These are phyloP conservation scores for Apodemus speciosus DNA, from an alignment of 2,113 vertebrate genomes.

Conservation along the genomic window DNA sequence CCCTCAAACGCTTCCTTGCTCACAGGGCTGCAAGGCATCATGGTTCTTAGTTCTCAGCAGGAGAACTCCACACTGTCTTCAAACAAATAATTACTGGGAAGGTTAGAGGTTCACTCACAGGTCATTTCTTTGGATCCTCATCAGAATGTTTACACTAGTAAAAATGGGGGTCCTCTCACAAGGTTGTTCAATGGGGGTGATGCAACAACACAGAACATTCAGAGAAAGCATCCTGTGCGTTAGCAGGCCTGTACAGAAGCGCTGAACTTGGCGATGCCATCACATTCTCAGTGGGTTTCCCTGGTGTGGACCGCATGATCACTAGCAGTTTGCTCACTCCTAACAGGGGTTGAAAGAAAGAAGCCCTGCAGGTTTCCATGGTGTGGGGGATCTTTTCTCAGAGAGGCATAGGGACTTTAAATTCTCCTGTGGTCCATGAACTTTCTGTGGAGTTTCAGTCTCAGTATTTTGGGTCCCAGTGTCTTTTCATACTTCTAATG, in stretches of 20 bases:
- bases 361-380: background rate
- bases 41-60: slow-evolving; percentile 92
- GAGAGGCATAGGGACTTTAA: background rate
- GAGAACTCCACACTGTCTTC: slow-evolving; percentile 99
- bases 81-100: slow-evolving; percentile 99
- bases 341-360: slow-evolving; percentile 44
- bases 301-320: slow-evolving; percentile 62
- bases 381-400: slow-evolving; percentile 2
- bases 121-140: slow-evolving; percentile 97
- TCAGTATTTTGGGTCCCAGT: slow-evolving; percentile 57
- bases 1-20: slow-evolving; percentile 82
- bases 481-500: slow-evolving; percentile 56
- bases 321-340: slow-evolving; percentile 55
- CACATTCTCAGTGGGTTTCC: slow-evolving; percentile 55
- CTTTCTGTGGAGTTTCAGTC: slow-evolving; percentile 57
- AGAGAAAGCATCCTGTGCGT: slow-evolving; percentile 79
- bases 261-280: slow-evolving; percentile 68
- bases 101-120: slow-evolving; percentile 96
- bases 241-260: slow-evolving; percentile 70
- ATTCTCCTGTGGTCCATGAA: slow-evolving; percentile 31
- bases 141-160: slow-evolving; percentile 96
- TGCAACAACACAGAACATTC: slow-evolving; percentile 82
- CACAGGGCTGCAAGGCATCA: slow-evolving; percentile 89
- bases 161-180: slow-evolving; percentile 84
- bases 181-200: slow-evolving; percentile 82